Percentiles rank a stretch among this genome's conserved stretches.
These are phyloP conservation scores for Halcyon leucocephala DNA, from an alignment of 2,797 vertebrate genomes.

Conservation along the genomic window DNA sequence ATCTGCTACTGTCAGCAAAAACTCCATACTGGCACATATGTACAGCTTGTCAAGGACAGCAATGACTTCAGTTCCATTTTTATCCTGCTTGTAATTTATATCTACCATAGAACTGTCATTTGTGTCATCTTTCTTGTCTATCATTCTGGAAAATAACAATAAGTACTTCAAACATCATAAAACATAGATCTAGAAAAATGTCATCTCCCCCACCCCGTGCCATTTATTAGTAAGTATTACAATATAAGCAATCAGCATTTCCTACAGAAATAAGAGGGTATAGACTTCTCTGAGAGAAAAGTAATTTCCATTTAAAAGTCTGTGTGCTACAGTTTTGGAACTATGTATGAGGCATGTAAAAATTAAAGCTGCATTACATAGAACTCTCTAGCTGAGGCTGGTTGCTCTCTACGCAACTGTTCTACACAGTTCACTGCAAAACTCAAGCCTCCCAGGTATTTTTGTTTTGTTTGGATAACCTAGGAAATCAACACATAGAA, in stretches of 20 bases:
- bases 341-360: fast-evolving
- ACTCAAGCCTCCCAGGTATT: background rate
- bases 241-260: background rate
- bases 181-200: background rate
- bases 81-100: slow-evolving; percentile 84
- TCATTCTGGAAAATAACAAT: slow-evolving; percentile 86
- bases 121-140: slow-evolving; percentile 83
- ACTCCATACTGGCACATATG: slow-evolving; percentile 95
- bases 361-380: background rate
- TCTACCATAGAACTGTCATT: slow-evolving; percentile 87
- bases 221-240: background rate
- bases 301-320: background rate
- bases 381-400: background rate
- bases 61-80: slow-evolving; percentile 77
- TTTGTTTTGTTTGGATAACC: background rate
- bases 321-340: background rate
- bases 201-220: background rate
- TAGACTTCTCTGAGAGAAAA: background rate
- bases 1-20: slow-evolving; percentile 91
- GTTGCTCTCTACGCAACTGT: background rate
- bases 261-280: background rate
- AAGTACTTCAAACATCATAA: background rate
- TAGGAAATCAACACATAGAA: background rate
- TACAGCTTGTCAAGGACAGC: slow-evolving; percentile 91
- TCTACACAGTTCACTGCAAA: background rate